Percentiles rank a stretch among this genome's conserved stretches.
Evolutionary conservation across 2,797 vertebrate genomes (phyloP).

Genomic region (Picus viridis): DNA sequence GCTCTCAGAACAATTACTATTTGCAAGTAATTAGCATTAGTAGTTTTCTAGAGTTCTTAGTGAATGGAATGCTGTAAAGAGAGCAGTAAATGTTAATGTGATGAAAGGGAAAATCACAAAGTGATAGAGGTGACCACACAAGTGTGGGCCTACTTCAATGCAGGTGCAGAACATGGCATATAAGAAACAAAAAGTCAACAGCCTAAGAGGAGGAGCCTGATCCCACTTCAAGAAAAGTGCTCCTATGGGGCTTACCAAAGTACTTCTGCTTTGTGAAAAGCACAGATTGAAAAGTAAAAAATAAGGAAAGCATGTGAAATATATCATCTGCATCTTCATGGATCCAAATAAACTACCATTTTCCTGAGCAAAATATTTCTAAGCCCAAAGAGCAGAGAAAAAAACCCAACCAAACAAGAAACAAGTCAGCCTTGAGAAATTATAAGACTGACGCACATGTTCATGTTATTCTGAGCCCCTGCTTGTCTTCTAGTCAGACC

Average conservation of each 20-base stretch:
- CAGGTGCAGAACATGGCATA: not conserved
- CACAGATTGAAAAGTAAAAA: not conserved
- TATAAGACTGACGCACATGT: not conserved
- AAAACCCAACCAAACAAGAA: not conserved
- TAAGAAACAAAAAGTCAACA: not conserved
- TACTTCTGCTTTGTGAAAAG: not conserved
- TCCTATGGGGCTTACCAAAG: not conserved
- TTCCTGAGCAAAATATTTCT: not conserved
- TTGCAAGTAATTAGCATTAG: constrained; percentile 51
- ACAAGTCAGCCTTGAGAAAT: not conserved
- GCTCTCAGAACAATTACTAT: constrained; percentile 51
- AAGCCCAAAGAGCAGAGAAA: not conserved
- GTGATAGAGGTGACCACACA: not conserved
- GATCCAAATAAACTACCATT: not conserved
- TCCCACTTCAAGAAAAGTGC: not conserved
- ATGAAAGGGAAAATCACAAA: constrained; percentile 27
- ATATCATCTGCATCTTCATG: not conserved
- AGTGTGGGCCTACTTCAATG: not conserved
- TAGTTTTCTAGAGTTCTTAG: constrained; percentile 16
- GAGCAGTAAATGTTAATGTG: constrained; percentile 35
- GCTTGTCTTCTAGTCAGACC: not conserved
- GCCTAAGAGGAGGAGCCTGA: not conserved
- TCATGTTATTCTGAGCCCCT: not conserved
- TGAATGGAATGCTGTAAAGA: constrained; percentile 10
- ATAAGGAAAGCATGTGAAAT: not conserved